These are phyloP conservation scores for Gallinago paraguaiae DNA, from an alignment of 2,113 vertebrate species.

Conservation along the genomic window DNA sequence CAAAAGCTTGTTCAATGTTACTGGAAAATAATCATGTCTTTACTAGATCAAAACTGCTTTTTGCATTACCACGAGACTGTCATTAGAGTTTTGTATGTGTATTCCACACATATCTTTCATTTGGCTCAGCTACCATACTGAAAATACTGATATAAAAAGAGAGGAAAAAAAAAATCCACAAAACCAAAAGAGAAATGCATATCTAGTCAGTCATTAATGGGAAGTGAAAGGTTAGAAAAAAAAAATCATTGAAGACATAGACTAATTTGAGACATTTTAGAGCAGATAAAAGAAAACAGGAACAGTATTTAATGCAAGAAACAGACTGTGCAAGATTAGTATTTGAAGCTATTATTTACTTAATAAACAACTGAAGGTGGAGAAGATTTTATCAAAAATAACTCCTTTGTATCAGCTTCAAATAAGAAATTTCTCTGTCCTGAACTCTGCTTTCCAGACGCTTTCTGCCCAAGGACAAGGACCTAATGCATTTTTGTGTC, in stretches of 20 bases:
- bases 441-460: background rate
- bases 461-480: background rate
- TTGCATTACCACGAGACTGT: background rate
- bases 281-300: background rate
- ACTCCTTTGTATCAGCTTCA: background rate
- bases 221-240: background rate
- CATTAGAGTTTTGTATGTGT: background rate
- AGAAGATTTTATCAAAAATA: background rate
- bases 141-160: background rate
- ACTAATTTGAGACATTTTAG: background rate
- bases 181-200: background rate
- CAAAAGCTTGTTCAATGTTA: background rate
- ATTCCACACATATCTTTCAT: background rate
- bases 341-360: background rate
- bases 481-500: background rate
- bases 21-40: background rate
- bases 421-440: background rate
- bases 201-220: background rate
- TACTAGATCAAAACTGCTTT: background rate
- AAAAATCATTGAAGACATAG: background rate
- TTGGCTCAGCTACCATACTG: background rate
- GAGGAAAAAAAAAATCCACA: fast-evolving
- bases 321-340: background rate
- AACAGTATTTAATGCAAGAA: background rate
- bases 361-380: background rate